Evolutionary conservation across 2,888 invertebrate genomes (phyloP).

Genomic region (Didymodactylos carnosus): DNA sequence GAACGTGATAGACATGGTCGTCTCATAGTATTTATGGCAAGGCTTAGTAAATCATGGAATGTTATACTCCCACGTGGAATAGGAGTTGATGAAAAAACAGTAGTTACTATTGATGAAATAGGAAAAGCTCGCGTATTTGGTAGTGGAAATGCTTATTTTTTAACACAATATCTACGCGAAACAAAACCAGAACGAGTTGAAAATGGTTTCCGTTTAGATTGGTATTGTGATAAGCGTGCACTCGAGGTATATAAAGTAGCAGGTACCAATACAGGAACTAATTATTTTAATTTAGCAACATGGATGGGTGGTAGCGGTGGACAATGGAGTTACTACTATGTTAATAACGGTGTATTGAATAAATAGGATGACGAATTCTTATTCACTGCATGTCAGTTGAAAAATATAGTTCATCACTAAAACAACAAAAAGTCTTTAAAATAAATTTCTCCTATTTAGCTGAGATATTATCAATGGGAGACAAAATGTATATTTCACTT

Average conservation of each 20-base stretch:
- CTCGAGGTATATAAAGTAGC: slow-evolving; percentile 3
- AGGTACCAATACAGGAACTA: neutral
- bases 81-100: slow-evolving; percentile 7
- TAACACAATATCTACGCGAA: neutral
- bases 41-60: neutral
- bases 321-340: neutral
- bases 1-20: slow-evolving; percentile 6
- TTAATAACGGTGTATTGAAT: neutral
- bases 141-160: neutral
- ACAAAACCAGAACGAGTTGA: neutral
- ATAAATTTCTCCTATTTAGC: too few species aligned
- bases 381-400: too few species aligned
- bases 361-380: too few species aligned
- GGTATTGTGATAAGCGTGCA: slow-evolving; percentile 2
- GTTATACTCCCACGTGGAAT: slow-evolving; percentile 2
- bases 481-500: too few species aligned
- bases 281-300: slow-evolving; percentile 1
- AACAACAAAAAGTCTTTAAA: too few species aligned
- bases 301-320: slow-evolving; percentile 7
- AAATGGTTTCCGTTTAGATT: neutral
- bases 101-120: slow-evolving; percentile 4
- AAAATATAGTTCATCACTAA: too few species aligned
- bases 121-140: slow-evolving; percentile 1
- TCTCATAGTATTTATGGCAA: slow-evolving; percentile 8
- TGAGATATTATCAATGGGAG: too few species aligned